These are phyloP conservation scores for Ichneumon xanthorius DNA, from an alignment of 2,888 invertebrate genomes.

Conservation along the genomic window DNA sequence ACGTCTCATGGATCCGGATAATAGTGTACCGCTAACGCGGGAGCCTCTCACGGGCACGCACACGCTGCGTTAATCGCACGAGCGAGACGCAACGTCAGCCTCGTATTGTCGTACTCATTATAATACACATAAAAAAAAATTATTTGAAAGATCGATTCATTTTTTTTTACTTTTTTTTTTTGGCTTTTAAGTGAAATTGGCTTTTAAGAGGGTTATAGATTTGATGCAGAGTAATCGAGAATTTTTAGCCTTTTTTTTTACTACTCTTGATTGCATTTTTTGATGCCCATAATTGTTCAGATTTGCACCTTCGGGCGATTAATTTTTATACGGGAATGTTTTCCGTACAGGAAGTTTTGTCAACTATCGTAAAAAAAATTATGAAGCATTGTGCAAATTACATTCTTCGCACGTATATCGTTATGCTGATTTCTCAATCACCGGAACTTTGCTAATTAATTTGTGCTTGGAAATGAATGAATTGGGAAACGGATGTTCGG, in stretches of 20 bases:
- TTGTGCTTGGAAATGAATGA: neutral
- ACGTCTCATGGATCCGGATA: slow-evolving; percentile 42
- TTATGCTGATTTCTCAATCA: neutral
- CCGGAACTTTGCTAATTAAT: neutral
- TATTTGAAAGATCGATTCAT: neutral
- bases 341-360: neutral
- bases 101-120: neutral
- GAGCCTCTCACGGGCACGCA: slow-evolving; percentile 41
- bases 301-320: neutral
- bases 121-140: neutral
- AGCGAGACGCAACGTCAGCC: slow-evolving; percentile 18
- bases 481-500: neutral
- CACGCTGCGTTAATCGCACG: slow-evolving; percentile 36
- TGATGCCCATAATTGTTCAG: neutral
- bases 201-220: neutral
- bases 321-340: neutral
- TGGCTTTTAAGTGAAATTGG: no score
- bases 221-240: slow-evolving; percentile 2
- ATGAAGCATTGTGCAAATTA: neutral
- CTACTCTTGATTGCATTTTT: neutral
- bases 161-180: neutral
- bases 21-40: slow-evolving; percentile 46
- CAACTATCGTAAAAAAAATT: neutral
- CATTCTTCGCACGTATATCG: neutral
- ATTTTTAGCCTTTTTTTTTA: neutral